phyloP scores from a whole-genome alignment of 2,797 vertebrate genomes.

The Galagoides demidoff region DNA sequence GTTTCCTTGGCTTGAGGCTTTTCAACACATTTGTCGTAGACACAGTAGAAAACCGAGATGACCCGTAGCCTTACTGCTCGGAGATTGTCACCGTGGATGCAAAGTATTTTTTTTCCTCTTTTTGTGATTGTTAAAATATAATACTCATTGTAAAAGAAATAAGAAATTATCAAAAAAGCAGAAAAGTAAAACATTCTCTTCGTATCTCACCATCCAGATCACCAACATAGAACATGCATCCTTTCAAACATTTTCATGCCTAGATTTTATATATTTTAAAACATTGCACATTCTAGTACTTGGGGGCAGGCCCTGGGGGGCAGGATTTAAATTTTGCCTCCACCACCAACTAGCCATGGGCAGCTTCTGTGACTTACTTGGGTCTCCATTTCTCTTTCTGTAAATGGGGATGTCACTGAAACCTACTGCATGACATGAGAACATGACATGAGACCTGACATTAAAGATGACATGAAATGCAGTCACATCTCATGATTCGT shows the following conservation, averaged over 20 bases:
- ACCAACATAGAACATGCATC: fast-evolving
- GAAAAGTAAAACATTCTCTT: not conserved
- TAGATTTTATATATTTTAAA: not conserved
- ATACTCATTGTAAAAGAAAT: not conserved
- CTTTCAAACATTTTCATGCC: not conserved
- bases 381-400: not conserved
- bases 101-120: not conserved
- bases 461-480: not conserved
- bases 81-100: not conserved
- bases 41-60: not conserved
- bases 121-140: not conserved
- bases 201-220: not conserved
- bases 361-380: not conserved
- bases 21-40: not conserved
- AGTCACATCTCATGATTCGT: no score
- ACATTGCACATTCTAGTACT: not conserved
- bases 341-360: fast-evolving
- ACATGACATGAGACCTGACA: not conserved
- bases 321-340: not conserved
- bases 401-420: not conserved
- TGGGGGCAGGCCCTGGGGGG: not conserved
- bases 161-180: not conserved
- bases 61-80: not conserved
- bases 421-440: not conserved
- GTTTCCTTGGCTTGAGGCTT: not conserved